phyloP scores from a whole-genome alignment of 1,140 invertebrate genomes.

The Spodoptera litura region DNA sequence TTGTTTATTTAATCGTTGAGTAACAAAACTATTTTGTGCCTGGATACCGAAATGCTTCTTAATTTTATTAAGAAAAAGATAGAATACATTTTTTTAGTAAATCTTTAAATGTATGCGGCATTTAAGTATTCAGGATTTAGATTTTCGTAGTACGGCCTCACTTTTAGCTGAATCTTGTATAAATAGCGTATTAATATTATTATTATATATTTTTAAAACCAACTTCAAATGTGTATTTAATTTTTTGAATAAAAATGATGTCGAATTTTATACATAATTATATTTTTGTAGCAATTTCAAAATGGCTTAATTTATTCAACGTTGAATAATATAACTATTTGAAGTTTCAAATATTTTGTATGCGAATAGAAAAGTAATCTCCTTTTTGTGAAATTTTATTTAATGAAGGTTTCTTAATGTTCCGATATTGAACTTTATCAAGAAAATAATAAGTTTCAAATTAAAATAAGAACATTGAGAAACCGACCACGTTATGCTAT shows the following conservation, averaged over 20 bases:
- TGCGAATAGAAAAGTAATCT: constrained; percentile 11
- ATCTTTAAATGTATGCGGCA: no score
- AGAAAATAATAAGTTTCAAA: no score
- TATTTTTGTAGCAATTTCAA: neutral
- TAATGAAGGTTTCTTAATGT: neutral
- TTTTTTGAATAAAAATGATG: no score
- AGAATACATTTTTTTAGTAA: no score
- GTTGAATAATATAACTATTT: no score
- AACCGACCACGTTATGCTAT: neutral
- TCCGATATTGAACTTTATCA: no score
- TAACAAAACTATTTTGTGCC: neutral
- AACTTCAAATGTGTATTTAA: no score
- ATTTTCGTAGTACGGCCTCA: constrained; percentile 37
- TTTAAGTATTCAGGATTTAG: neutral
- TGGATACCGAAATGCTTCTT: no score
- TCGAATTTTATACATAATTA: neutral
- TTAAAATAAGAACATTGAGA: neutral
- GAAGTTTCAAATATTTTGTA: neutral
- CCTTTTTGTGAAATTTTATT: constrained; percentile 2
- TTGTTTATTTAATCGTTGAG: neutral
- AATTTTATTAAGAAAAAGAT: no score
- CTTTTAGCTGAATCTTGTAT: constrained; percentile 26
- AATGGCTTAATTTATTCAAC: no score
- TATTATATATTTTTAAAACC: constrained; percentile 15
- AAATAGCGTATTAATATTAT: constrained; percentile 17